phyloP scores from a whole-genome alignment of 2,797 vertebrate genomes.

The Bovichtus diacanthus region DNA sequence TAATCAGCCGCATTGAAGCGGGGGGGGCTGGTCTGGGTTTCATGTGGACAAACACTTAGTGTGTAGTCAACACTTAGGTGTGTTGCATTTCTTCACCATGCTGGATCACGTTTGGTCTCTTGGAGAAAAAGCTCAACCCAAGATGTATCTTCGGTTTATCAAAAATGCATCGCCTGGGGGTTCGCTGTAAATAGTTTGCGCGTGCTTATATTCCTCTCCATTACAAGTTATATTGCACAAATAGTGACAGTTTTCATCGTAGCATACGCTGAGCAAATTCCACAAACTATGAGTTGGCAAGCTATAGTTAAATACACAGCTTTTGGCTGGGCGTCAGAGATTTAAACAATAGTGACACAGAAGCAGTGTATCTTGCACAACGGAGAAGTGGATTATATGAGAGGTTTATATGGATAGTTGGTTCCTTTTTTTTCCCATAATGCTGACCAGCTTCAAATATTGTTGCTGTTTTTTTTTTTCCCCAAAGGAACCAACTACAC shows the following conservation, averaged over 20 bases:
- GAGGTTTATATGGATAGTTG: no score
- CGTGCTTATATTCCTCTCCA: background rate
- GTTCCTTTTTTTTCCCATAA: background rate
- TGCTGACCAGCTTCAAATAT: no score
- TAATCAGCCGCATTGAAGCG: conserved; percentile 1
- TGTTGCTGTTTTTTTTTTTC: no score
- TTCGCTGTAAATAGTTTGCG: background rate
- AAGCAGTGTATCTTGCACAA: background rate
- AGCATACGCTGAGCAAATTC: background rate
- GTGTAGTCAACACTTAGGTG: no score
- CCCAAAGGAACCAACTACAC: no score
- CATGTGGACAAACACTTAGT: conserved; percentile 1
- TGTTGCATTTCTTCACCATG: background rate
- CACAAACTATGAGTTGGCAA: background rate
- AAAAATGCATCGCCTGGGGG: background rate
- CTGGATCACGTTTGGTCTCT: background rate
- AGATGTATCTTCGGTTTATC: background rate
- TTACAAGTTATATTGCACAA: background rate
- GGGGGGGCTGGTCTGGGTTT: background rate
- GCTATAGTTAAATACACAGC: background rate
- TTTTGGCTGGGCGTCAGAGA: background rate
- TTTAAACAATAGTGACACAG: background rate
- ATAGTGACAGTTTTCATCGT: background rate
- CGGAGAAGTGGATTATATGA: background rate
- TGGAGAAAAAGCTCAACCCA: background rate